These are phyloP conservation scores for Plectrocnemia conspersa DNA, from an alignment of 1,140 invertebrate species.

Conservation along the genomic window DNA sequence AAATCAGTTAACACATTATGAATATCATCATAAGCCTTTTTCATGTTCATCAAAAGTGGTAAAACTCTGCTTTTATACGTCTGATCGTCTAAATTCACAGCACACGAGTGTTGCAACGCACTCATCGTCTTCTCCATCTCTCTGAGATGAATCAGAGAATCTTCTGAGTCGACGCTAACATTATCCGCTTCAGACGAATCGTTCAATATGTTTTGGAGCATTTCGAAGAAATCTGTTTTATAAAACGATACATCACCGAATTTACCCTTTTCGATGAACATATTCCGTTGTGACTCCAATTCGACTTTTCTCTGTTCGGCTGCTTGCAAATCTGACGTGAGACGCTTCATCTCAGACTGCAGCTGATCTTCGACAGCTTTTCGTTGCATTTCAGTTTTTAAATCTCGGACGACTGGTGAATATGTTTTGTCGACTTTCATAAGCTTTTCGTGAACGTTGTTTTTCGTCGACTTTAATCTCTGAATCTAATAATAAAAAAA, in stretches of 20 bases:
- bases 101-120: constrained; percentile 17
- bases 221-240: constrained; percentile 29
- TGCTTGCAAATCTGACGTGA: constrained; percentile 20
- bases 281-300: constrained; percentile 26
- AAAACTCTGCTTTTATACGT: neutral
- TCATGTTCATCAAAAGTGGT: constrained; percentile 21
- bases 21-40: constrained; percentile 17
- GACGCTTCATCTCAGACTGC: constrained; percentile 20
- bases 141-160: constrained; percentile 5
- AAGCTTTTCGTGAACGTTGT: constrained; percentile 9
- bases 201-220: constrained; percentile 26
- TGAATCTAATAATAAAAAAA: constrained; percentile 18
- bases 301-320: constrained; percentile 27
- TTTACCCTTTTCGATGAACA: constrained; percentile 21
- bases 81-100: neutral
- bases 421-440: neutral
- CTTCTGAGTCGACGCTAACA: neutral
- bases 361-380: constrained; percentile 22
- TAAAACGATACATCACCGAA: constrained; percentile 15
- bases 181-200: constrained; percentile 8
- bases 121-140: constrained; percentile 20
- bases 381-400: constrained; percentile 23
- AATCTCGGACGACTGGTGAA: constrained; percentile 1
- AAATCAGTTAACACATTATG: too few relatives aligned
- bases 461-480: constrained; percentile 22